phyloP scores from a whole-genome alignment of 1,140 invertebrate species.

The Drosophila grimshawi region DNA sequence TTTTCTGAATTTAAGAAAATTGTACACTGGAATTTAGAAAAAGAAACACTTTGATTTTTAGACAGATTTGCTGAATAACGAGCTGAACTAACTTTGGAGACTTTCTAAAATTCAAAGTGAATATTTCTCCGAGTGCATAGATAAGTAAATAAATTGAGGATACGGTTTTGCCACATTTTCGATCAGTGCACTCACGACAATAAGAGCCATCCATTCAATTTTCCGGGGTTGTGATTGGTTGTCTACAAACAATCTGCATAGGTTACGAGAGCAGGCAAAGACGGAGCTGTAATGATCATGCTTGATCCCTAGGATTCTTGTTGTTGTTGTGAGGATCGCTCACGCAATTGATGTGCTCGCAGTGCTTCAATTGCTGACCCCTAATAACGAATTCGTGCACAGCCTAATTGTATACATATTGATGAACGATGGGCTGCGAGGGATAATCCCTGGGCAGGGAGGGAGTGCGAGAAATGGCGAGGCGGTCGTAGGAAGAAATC shows the following conservation, averaged over 20 bases:
- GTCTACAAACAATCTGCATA: slow-evolving; percentile 38
- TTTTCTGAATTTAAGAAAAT: too few species aligned
- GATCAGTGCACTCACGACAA: slow-evolving; percentile 25
- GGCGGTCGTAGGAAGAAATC: not conserved
- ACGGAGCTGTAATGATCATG: slow-evolving; percentile 31
- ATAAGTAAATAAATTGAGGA: not conserved
- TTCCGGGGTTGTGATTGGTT: slow-evolving; percentile 4
- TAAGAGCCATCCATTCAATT: slow-evolving; percentile 4
- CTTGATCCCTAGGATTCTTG: slow-evolving; percentile 10
- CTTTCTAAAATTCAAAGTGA: too few species aligned
- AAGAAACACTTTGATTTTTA: too few species aligned
- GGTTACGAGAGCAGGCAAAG: slow-evolving; percentile 20
- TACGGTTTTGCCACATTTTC: slow-evolving; percentile 8
- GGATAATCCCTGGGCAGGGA: slow-evolving; percentile 35
- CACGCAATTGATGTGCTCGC: slow-evolving; percentile 42
- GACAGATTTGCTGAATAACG: too few species aligned
- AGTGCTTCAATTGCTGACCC: slow-evolving; percentile 50
- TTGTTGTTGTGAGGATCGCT: slow-evolving; percentile 17
- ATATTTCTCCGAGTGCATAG: not conserved
- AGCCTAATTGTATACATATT: slow-evolving; percentile 54
- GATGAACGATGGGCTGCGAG: slow-evolving; percentile 41
- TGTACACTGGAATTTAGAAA: too few species aligned
- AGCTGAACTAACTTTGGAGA: too few species aligned
- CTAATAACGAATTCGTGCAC: slow-evolving; percentile 56
- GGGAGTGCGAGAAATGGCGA: not conserved